Percentiles rank a stretch among this genome's conserved stretches.
Conservation (phyloP, 30 jellyfish, hydroid and myxozoan genomes). For the Aurelia aurita complex sp. Pacific region DNA sequence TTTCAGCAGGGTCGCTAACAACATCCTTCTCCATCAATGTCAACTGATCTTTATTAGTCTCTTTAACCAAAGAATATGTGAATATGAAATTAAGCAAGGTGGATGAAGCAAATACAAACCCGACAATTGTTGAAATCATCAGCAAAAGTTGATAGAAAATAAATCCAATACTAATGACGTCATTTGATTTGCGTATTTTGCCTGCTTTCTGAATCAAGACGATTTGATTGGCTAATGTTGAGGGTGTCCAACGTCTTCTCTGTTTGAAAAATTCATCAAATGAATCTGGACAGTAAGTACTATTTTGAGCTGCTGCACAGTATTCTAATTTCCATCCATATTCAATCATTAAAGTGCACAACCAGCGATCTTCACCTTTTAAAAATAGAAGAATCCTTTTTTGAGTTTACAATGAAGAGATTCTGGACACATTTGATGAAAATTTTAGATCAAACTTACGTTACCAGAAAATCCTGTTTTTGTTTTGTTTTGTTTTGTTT, state of each 20-base stretch:
- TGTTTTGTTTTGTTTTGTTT: too few relatives aligned
- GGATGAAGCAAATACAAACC: conserved; percentile 55
- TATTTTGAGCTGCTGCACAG: conserved; percentile 89
- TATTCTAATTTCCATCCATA: conserved; percentile 91
- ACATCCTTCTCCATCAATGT: too few relatives aligned
- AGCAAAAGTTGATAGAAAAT: conserved; percentile 78
- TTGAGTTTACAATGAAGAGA: too few relatives aligned
- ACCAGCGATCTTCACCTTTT: conserved; percentile 98
- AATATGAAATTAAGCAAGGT: not conserved
- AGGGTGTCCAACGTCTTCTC: conserved; percentile 97
- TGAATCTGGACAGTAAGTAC: conserved; percentile 89
- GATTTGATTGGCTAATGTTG: conserved; percentile 88
- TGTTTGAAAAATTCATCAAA: conserved; percentile 92
- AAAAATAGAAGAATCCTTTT: too few relatives aligned
- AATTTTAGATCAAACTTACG: too few relatives aligned
- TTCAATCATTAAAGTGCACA: conserved; percentile 88
- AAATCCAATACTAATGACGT: conserved; percentile 63
- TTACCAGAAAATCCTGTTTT: too few relatives aligned
- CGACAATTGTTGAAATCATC: conserved; percentile 83
- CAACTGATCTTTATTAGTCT: too few relatives aligned
- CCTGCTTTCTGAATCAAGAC: conserved; percentile 81
- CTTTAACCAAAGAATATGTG: too few relatives aligned
- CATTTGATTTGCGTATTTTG: conserved; percentile 69
- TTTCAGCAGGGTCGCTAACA: too few relatives aligned
- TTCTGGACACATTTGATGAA: too few relatives aligned